Evolutionary conservation across 2,113 vertebrate species (phyloP), one percentile per base, ranked within the genome.

Genomic region (Ranitomeya variabilis): DNA sequence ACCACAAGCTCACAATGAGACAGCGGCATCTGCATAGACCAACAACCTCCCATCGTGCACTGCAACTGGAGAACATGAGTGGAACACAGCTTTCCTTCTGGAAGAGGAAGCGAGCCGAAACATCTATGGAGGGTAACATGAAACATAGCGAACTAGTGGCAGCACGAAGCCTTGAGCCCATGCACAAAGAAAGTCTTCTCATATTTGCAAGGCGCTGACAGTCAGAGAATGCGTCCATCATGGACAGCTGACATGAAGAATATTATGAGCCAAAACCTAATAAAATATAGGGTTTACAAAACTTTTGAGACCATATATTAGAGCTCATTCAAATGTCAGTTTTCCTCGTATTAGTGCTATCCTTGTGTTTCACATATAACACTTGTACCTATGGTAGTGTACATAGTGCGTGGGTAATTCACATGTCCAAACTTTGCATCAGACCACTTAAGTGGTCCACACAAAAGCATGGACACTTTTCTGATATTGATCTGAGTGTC

Each of bases 11-110:
- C 80, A 88, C 87, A 55, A 59, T 78, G 59, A 79, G 87, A 64
- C 87, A 69, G 51, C 15, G 21, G 19, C 74, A 89, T 89, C 85
- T 89, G 81, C 87, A 89, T 89, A 89, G 83, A 84, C 87, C 81
- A 89, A 89, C 87, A 89, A 83, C 73, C 82, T 89, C 87, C 87
- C 87, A 79, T 85, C 81, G 82, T 85, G 87, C 82, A 84, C 45
- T 79, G 82, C 81, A 85, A 69, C 51, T 45, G 23, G 57, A 84
- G 87, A 85, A 67, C 23, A 69, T 13, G 10, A 45, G 45, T 69
- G 59, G 71, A 88, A 88, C 87, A 88, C 69, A 88, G 80, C 54
- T 83, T 71, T 69, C 81, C 81, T 88, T 88, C 71, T 88, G 59
- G 19, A 45, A 66, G 62, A 79, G 82, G 71, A 89, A 89, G 69